Evolutionary conservation across 37 sponge, comb jelly and placozoan species (phyloP).

Genomic region (Axinella damicornis): DNA sequence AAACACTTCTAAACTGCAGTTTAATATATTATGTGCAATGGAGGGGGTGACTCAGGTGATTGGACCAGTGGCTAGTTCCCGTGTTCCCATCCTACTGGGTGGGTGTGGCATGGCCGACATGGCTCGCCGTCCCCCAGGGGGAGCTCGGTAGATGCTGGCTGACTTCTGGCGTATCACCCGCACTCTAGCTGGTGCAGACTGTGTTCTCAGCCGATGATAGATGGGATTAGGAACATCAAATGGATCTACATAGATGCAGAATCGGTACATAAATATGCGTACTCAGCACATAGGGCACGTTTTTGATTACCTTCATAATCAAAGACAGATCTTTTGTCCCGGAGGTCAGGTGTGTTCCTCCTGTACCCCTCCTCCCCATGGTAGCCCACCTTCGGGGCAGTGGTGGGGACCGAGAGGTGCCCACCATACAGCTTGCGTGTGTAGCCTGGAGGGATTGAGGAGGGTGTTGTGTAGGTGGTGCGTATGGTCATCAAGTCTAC

Average conservation of each 20-base stretch:
- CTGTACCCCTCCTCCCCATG: conserved; percentile 80
- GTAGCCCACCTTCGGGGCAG: conserved; percentile 56
- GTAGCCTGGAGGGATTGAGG: too few relatives aligned
- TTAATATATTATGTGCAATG: too few relatives aligned
- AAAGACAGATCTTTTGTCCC: conserved; percentile 69
- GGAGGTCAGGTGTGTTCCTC: conserved; percentile 75
- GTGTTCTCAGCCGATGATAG: conserved; percentile 25
- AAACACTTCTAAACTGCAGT: too few relatives aligned
- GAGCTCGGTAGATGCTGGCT: conserved; percentile 21
- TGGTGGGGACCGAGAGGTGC: conserved; percentile 61
- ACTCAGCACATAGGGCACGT: too few relatives aligned
- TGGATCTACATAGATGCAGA: conserved; percentile 44
- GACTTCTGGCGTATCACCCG: conserved; percentile 52
- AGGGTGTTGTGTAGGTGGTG: too few relatives aligned
- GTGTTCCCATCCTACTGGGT: background rate
- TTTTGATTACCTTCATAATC: conserved; percentile 72
- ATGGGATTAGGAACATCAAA: conserved; percentile 56
- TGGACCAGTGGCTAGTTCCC: too few relatives aligned
- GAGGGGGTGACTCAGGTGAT: too few relatives aligned
- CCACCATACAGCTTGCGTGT: conserved; percentile 70
- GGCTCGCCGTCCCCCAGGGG: conserved; percentile 30
- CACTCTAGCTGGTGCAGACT: conserved; percentile 58
- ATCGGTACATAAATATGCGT: too few relatives aligned
- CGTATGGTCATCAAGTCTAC: too few relatives aligned
- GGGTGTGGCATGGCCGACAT: conserved; percentile 42